A percentile compares a stretch with the other conserved stretches of the same genome.
Conservation (phyloP, 2,113 vertebrate genomes). For the Panurus biarmicus region DNA sequence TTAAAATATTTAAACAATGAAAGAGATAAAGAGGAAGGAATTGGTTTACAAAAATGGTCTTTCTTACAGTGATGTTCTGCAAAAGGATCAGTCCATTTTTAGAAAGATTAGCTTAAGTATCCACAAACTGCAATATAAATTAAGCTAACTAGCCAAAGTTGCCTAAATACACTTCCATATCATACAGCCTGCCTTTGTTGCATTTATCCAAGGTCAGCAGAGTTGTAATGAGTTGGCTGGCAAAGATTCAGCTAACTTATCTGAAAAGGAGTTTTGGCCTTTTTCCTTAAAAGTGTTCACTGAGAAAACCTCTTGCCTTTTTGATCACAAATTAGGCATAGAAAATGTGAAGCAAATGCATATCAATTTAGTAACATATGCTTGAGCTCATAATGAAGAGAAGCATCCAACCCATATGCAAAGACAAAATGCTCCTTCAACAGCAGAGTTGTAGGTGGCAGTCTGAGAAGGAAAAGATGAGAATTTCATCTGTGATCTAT, state of each 20-base stretch:
- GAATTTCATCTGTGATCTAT: neutral
- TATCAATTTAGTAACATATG: neutral
- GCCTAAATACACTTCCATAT: neutral
- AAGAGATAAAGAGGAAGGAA: neutral
- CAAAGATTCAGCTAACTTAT: neutral
- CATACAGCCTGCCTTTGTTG: neutral
- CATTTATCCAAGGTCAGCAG: neutral
- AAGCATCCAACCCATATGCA: neutral
- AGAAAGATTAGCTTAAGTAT: neutral
- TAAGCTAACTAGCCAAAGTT: neutral
- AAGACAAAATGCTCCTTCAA: neutral
- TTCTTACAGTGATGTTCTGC: neutral
- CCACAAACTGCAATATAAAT: slow-evolving; percentile 8
- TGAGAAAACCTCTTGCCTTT: neutral
- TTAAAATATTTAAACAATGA: slow-evolving; percentile 14
- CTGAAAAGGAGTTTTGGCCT: neutral
- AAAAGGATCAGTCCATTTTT: neutral
- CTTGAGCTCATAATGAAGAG: neutral
- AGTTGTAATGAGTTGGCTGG: neutral
- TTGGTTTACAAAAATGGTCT: neutral
- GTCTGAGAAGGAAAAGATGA: neutral
- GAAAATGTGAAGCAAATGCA: neutral
- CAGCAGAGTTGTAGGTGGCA: neutral
- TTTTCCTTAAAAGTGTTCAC: neutral
- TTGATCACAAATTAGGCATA: neutral